phyloP scores from a whole-genome alignment of 2,113 vertebrate species.

The Psephotus haematonotus region DNA sequence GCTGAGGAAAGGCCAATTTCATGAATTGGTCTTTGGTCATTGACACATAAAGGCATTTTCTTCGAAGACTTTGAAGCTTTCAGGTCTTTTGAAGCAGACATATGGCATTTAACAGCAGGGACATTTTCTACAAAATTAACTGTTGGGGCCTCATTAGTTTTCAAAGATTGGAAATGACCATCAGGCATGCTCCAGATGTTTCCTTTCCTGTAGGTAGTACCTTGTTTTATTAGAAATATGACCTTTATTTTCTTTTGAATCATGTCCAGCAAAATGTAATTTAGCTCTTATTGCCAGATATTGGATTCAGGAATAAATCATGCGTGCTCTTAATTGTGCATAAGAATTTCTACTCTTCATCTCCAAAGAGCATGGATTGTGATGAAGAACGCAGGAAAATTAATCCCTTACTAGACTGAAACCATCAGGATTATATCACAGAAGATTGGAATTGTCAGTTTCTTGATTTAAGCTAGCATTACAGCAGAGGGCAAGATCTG shows the following conservation, averaged over 20 bases:
- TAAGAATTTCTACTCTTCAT: not conserved
- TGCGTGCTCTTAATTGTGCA: rapidly evolving
- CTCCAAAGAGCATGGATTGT: not conserved
- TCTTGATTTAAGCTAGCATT: not conserved
- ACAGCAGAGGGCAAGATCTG: not conserved
- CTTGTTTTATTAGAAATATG: not conserved
- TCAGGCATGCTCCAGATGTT: not conserved
- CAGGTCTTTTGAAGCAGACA: not conserved
- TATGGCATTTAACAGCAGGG: not conserved
- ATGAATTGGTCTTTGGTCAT: not conserved
- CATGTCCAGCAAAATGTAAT: not conserved
- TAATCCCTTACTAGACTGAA: not conserved
- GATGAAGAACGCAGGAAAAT: not conserved
- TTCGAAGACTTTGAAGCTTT: not conserved
- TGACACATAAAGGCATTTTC: not conserved
- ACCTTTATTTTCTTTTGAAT: constrained; percentile 12
- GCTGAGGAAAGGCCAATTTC: not conserved
- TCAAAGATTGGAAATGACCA: not conserved
- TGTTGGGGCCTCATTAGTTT: not conserved
- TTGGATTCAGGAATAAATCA: not conserved
- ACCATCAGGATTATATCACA: not conserved
- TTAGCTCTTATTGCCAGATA: not conserved
- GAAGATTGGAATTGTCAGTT: not conserved
- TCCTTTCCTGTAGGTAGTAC: not conserved
- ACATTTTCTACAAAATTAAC: not conserved